Percentiles rank a stretch among this genome's conserved stretches.
Evolutionary conservation across 2,888 invertebrate species (phyloP).

Genomic region (Synergus japonicus): DNA sequence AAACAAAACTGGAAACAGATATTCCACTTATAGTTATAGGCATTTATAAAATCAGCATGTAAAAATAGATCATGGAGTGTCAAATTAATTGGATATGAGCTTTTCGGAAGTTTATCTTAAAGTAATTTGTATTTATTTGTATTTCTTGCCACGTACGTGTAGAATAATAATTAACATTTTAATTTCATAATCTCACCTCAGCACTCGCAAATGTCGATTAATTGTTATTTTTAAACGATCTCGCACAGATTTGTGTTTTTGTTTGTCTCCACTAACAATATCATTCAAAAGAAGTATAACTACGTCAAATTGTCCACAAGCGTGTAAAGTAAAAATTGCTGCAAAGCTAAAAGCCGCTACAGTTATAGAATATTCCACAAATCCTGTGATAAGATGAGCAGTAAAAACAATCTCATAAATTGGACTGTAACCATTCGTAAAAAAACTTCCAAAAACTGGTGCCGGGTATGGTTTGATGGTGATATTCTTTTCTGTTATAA

Average conservation of each 20-base stretch:
- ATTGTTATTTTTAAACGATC: constrained; percentile 41
- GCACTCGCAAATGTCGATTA: constrained; percentile 38
- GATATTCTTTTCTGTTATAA: constrained; percentile 30
- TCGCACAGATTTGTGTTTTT: constrained; percentile 5
- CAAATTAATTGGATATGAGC: no score
- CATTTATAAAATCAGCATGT: no score
- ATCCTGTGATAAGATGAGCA: constrained; percentile 40
- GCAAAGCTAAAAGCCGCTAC: constrained; percentile 47
- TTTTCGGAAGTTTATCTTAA: no score
- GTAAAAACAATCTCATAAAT: constrained; percentile 46
- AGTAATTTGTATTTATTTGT: background rate
- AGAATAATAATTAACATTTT: no score
- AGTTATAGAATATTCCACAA: constrained; percentile 46
- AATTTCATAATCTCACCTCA: constrained; percentile 41
- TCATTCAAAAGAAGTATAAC: constrained; percentile 45
- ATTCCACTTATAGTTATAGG: constrained; percentile 46
- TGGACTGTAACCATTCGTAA: constrained; percentile 41
- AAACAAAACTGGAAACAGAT: constrained; percentile 46
- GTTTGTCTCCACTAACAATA: constrained; percentile 35
- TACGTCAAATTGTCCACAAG: constrained; percentile 44
- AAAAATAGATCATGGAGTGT: no score
- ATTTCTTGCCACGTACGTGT: no score
- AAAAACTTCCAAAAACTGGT: constrained; percentile 43
- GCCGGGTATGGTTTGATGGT: constrained; percentile 33
- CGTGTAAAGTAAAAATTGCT: constrained; percentile 45